phyloP scores from a whole-genome alignment of 2,888 invertebrate species.

The Sinodicranocentrus sp. region DNA sequence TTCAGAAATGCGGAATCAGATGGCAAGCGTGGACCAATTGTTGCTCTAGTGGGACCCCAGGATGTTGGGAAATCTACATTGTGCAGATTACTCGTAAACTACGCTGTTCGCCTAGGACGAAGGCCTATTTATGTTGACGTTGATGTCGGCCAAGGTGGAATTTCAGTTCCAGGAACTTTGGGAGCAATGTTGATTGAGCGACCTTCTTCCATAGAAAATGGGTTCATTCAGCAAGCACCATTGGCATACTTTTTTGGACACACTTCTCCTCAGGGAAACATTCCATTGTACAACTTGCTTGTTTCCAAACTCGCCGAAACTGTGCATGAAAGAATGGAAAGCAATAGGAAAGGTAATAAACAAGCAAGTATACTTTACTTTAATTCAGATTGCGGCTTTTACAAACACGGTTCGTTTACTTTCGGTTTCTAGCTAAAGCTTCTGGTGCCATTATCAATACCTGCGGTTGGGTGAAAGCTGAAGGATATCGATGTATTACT shows the following conservation, averaged over 20 bases:
- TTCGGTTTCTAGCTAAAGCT: constrained; percentile 83
- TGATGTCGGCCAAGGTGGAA: constrained; percentile 96
- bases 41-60: constrained; percentile 94
- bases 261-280: constrained; percentile 86
- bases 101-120: constrained; percentile 93
- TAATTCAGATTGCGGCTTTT: too few species aligned
- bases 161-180: constrained; percentile 94
- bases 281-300: constrained; percentile 90
- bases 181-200: constrained; percentile 94
- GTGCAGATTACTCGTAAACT: constrained; percentile 92
- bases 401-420: background rate
- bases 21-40: constrained; percentile 85
- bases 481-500: constrained; percentile 89
- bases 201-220: constrained; percentile 95
- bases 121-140: constrained; percentile 95
- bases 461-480: constrained; percentile 97
- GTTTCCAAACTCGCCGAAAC: constrained; percentile 92
- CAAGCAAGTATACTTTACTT: background rate
- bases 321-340: constrained; percentile 89
- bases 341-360: constrained; percentile 88
- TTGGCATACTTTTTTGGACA: constrained; percentile 97
- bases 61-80: constrained; percentile 98
- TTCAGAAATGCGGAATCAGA: constrained; percentile 79
- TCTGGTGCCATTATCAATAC: constrained; percentile 98
- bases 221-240: constrained; percentile 95